phyloP scores from a whole-genome alignment of 2,797 vertebrate genomes.

The Neomorphus geoffroyi region DNA sequence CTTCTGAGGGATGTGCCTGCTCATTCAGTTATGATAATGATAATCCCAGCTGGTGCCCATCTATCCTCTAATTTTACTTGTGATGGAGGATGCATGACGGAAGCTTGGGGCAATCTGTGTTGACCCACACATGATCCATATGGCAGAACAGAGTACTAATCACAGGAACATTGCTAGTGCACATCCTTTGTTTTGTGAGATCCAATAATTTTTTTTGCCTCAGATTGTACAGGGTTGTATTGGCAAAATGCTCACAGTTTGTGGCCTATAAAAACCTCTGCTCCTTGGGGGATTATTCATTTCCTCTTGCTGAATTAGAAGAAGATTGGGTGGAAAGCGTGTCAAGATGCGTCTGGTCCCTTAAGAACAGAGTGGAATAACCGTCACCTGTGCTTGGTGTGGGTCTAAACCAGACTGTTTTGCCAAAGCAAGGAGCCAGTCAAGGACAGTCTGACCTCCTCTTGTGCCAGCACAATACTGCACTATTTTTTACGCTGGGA shows the following conservation, averaged over 20 bases:
- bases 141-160: not conserved
- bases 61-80: not conserved
- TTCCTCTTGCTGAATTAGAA: not conserved
- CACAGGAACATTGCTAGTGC: not conserved
- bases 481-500: not conserved
- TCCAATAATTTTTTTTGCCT: rapidly evolving
- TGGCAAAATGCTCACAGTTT: not conserved
- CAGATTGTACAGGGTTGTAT: not conserved
- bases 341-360: not conserved
- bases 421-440: not conserved
- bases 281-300: not conserved
- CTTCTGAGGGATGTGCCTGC: not conserved
- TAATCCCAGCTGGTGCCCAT: not conserved
- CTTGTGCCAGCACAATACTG: not conserved
- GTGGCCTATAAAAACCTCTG: not conserved
- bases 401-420: not conserved
- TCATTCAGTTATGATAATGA: not conserved
- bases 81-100: not conserved
- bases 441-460: not conserved
- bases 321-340: not conserved
- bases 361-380: not conserved
- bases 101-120: not conserved
- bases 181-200: not conserved
- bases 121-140: not conserved
- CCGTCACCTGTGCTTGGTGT: not conserved